Conservation (phyloP, 2,888 invertebrate species). For the Gibbula magus region DNA sequence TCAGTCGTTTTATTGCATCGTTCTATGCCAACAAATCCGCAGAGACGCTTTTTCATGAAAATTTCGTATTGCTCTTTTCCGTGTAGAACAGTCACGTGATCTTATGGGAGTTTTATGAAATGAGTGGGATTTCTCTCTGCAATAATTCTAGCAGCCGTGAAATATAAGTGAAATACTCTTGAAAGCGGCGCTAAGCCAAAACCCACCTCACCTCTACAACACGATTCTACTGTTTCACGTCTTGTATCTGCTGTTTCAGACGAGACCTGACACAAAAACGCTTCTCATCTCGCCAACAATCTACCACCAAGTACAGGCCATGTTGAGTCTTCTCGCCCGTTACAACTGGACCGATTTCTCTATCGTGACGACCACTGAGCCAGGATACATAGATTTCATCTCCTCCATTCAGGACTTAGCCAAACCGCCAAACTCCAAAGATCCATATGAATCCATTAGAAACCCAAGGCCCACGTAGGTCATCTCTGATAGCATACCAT, state of each 20-base stretch:
- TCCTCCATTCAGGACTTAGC: constrained; percentile 86
- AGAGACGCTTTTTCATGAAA: no score
- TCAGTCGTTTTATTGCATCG: no score
- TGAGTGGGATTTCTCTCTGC: no score
- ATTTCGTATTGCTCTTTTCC: no score
- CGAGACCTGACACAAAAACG: constrained; percentile 85
- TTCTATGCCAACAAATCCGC: no score
- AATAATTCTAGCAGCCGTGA: no score
- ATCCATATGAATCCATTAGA: neutral
- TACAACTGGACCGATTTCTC: constrained; percentile 98
- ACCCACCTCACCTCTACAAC: no score
- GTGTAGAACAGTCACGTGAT: no score
- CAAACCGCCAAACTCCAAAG: neutral
- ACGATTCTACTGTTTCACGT: no score
- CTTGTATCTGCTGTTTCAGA: constrained; percentile 51
- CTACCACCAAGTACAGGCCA: constrained; percentile 96
- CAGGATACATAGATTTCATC: constrained; percentile 96
- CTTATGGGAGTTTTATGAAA: no score
- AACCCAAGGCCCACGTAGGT: neutral
- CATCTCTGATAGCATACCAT: neutral
- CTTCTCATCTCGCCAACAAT: constrained; percentile 96
- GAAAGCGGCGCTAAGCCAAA: no score
- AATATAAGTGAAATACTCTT: no score
- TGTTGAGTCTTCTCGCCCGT: constrained; percentile 94
- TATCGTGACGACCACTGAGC: constrained; percentile 85